Base-by-base conservation (phyloP, 2,113 vertebrate genomes). In the Aplodontia rufa region DNA sequence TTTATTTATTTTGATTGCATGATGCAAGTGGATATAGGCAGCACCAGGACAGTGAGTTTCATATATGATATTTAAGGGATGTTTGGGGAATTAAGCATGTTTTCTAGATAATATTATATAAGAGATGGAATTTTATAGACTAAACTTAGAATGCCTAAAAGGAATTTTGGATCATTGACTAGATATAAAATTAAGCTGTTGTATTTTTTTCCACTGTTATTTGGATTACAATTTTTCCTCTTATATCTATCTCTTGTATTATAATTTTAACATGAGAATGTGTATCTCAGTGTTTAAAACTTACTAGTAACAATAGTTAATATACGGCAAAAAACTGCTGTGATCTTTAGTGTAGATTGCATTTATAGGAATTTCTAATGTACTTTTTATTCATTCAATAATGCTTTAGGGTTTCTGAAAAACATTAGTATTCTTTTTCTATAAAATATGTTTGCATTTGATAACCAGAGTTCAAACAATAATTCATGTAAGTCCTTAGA, bases 1-100 rank as follows among this genome's bases (percentile, higher is more conserved):
- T 3, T 55, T 91, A 72, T 37, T 90, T 93, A 85, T 91, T 96
- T 84, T 90, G 76, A 47, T 60, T 92, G 32, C 17, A 16, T 83
- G 16, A 60, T 94, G 6, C 14, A 94, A 91, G 55, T 60, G 5
- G 14, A 16, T 71, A 24, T 55, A 74, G 81, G 7, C 13, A 71
- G 24, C 83, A 62, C 55, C 17, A 47, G 64, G 20, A 88, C 28
- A 74, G 22, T 60, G 4, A 11, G 79, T 81, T 64, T 89, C 79
- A 78, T 37, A 87, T 80, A 32, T 8, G 84, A n/a, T 74, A 42
- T 64, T 88, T 92, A 92, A 90, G 17, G 10, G 35, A 72, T 8
- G 53, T 87, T 88, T 93, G 13, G 26, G 22, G 12, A 78, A 76
- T 88, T 85, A 72, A 53, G 7, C 1, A 19, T 81, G 4, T 82